Evolutionary conservation across 1,140 invertebrate species (phyloP), one percentile per base, ranked within the genome.

Genomic region (Ceratina japonica): DNA sequence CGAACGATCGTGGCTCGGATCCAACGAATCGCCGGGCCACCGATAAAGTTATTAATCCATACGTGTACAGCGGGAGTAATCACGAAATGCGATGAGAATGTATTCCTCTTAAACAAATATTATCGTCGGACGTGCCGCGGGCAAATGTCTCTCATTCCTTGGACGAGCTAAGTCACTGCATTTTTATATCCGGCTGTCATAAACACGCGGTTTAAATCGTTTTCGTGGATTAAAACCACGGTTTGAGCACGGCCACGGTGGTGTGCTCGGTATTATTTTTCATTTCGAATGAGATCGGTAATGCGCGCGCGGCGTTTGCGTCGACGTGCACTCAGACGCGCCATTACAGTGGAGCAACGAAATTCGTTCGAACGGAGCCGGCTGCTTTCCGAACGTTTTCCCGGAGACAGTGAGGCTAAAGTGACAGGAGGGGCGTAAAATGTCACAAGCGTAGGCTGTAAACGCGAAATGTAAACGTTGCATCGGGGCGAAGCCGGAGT

Each of bases 381-480:
- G n/a, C 20, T 52, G 58, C 66, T 63, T 44, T 62, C 37, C 59
- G 18, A 71, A 77, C 49, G 44, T 62, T 71, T 63, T 27, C 49
- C 75, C 44, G 58, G 18, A 49, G n/a, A 54, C 15, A 54, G 27
- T 49, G n/a, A 37, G 24, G 13, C 24, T 54, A 58, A 64, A 78
- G 68, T 62, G 75, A 63, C 68, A 72, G 24, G 37, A 37, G 37
- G 27, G 68, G 18, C 58, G 54, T 58, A 44, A 77, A 77, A 74
- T 73, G 61, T 59, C 54, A 79, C 62, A 79, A 77, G 56, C 63
- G 62, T 66, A 74, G 61, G 62, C 71, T 37, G 62, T 66, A 51
- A 66, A 62, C 63, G 78, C 56, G 18, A 51, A 52, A 63, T 31
- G 64, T 75, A 69, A 68, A 63, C 63, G 63, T 58, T 56, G 54